Base-by-base conservation (phyloP, 2,113 vertebrate genomes). In the Butorides virescens region DNA sequence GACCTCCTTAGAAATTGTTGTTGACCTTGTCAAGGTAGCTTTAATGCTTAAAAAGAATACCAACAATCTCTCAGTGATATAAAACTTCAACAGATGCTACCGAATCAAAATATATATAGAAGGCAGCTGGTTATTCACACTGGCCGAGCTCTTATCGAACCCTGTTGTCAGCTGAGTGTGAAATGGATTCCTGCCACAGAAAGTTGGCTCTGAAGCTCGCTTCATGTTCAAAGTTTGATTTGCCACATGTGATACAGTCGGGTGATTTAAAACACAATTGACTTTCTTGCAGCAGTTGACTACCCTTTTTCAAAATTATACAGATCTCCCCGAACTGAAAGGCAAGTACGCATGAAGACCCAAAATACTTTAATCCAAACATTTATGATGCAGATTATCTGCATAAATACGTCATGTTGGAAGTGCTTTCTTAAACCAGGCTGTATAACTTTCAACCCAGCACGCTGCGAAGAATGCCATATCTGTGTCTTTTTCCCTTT, bases 21-120 rank as follows among this genome's bases (percentile, higher is more conserved):
- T 95, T 97, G 92, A 92, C 97, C 97, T 97, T 97, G 96, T 97
- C 93, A 94, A 90, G 84, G 92, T 78, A 86, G 86, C 77, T 93
- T 94, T 92, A 80, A 86, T 70, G 78, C 92, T 97, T 88, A 53
- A 93, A 93, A 95, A 88, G 83, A 90, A 94, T 62, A 95, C 71
- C 77, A 93, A 70, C 95, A 92, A 78, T 59, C 94, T 91, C 65
- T 71, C 84, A 52, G 79, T 81, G 94, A 95, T 87, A 95, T 63
- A 94, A 95, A 97, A 83, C 90, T 95, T 86, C 78, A 93, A 82
- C 94, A 96, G 88, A 86, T 29, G 53, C 83, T 87, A 75, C 87
- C 91, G 93, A 96, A 95, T 88, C 74, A 11, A 95, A 92, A 86
- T 91, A 92, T 67, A 94, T 95, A 88, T 80, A 92, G 94, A 83